These are phyloP conservation scores for Melanocharis versteri DNA, from an alignment of 2,113 vertebrate species.

Conservation along the genomic window DNA sequence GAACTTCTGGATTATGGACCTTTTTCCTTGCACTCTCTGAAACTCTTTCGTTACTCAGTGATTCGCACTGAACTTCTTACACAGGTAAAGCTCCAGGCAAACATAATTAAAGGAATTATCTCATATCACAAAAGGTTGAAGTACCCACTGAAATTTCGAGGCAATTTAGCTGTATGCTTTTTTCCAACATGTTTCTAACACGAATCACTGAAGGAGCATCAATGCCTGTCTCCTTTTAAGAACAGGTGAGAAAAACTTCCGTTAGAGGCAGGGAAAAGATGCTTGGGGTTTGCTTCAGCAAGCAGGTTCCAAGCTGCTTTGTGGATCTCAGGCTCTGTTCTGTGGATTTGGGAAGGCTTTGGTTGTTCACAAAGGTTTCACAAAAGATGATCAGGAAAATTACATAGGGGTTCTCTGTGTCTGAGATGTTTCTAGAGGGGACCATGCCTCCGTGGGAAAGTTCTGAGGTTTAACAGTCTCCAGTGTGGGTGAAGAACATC, in stretches of 20 bases:
- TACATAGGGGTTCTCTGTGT: background rate
- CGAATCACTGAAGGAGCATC: background rate
- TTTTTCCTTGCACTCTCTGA: background rate
- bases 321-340: background rate
- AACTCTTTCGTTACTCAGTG: background rate
- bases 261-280: background rate
- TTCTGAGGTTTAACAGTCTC: background rate
- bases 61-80: background rate
- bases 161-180: conserved; percentile 14
- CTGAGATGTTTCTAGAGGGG: background rate
- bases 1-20: background rate
- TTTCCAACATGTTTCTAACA: background rate
- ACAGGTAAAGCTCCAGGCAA: conserved; percentile 8
- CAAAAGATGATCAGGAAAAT: background rate
- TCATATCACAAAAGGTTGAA: conserved; percentile 1
- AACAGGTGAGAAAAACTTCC: background rate
- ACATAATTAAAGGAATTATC: conserved; percentile 41
- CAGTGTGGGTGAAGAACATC: background rate
- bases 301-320: background rate
- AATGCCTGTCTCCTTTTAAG: background rate
- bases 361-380: background rate
- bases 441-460: background rate
- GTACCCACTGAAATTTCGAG: conserved; percentile 8
- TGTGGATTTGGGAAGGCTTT: background rate
- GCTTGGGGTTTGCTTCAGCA: background rate